phyloP scores from a whole-genome alignment of 2,113 vertebrate genomes.

The Hydropotes inermis region DNA sequence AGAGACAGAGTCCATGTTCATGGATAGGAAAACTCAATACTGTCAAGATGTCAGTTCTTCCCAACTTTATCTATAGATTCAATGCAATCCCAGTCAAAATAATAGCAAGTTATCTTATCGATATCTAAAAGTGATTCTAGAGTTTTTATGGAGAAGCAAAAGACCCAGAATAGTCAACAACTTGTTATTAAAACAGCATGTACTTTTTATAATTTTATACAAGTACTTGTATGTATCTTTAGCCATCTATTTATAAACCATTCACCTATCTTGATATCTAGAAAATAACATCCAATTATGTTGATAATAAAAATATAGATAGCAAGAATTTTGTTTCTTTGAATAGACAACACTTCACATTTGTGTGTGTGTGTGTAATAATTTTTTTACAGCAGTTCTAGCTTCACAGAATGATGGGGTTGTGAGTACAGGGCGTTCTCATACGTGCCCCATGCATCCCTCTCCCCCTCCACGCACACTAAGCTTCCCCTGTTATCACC shows the following conservation, averaged over 20 bases:
- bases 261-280: neutral
- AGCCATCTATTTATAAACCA: neutral
- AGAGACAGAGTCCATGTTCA: neutral
- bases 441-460: too few relatives aligned
- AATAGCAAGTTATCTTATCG: neutral
- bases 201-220: neutral
- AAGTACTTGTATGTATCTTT: neutral
- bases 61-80: neutral
- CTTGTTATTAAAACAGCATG: neutral
- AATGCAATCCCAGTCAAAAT: neutral
- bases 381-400: neutral
- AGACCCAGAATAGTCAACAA: neutral
- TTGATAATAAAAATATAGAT: neutral
- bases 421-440: neutral
- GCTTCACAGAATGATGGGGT: neutral
- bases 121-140: neutral
- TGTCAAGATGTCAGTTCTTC: neutral
- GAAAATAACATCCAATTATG: neutral
- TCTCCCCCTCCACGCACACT: neutral
- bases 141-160: neutral
- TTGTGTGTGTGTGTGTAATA: neutral
- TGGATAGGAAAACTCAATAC: neutral
- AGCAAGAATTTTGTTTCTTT: neutral
- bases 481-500: fast-evolving
- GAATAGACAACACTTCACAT: neutral